These are phyloP conservation scores for Conchocele bisecta DNA, from an alignment of 2,888 invertebrate genomes.

Conservation along the genomic window DNA sequence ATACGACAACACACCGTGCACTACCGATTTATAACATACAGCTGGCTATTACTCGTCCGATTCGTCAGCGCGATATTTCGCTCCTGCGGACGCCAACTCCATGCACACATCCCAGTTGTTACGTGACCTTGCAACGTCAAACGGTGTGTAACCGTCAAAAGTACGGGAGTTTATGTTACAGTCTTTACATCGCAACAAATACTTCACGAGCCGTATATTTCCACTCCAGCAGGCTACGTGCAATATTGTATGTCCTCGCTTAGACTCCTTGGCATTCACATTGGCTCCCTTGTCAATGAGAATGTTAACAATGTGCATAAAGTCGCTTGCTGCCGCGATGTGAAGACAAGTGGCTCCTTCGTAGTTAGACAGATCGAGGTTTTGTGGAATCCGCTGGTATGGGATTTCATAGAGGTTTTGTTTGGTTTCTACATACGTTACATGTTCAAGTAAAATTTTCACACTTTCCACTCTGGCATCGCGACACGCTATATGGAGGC, in stretches of 20 bases:
- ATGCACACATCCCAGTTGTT: constrained; percentile 39
- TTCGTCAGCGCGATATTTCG: too few species aligned
- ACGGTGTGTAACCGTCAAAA: constrained; percentile 50
- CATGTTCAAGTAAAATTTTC: constrained; percentile 2
- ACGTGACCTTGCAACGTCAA: constrained; percentile 47
- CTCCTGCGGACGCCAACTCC: constrained; percentile 39
- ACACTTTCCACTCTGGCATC: not conserved
- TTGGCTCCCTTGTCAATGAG: constrained; percentile 21
- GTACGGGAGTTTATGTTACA: constrained; percentile 52
- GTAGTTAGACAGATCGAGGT: constrained; percentile 35
- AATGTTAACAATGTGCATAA: constrained; percentile 8
- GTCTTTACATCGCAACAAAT: not conserved
- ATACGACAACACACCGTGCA: too few species aligned
- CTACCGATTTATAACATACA: too few species aligned
- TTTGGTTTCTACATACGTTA: constrained; percentile 1
- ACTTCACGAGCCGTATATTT: not conserved
- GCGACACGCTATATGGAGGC: constrained; percentile 21
- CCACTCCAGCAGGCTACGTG: constrained; percentile 7
- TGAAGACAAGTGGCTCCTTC: constrained; percentile 44
- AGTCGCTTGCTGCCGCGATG: constrained; percentile 19
- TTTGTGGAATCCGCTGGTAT: constrained; percentile 6
- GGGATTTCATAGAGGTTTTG: constrained; percentile 3
- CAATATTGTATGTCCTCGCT: constrained; percentile 11
- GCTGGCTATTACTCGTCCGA: too few species aligned
- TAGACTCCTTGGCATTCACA: constrained; percentile 10